Percentiles rank a stretch among this genome's conserved stretches.
Conservation (phyloP, 92 coral and sea anemone species). For the Siderastrea radians region DNA sequence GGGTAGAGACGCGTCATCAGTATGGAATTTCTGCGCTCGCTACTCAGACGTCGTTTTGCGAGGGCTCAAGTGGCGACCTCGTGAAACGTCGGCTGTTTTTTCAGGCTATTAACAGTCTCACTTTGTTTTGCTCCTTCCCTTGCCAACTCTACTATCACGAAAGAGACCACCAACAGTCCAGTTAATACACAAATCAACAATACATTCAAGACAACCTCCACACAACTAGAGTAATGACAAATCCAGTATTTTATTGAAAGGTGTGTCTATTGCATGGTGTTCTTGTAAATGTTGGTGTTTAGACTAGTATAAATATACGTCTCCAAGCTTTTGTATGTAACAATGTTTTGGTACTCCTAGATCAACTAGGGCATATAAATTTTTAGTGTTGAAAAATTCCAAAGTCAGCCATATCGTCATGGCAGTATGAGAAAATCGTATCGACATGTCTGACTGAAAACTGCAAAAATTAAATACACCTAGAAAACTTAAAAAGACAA, state of each 20-base stretch:
- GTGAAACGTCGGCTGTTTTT: no score
- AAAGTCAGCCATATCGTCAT: neutral
- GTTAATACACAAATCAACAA: neutral
- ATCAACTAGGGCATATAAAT: neutral
- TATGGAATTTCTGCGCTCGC: no score
- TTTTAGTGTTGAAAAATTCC: neutral
- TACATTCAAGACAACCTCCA: neutral
- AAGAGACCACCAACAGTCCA: neutral
- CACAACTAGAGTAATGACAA: neutral
- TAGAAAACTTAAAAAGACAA: neutral
- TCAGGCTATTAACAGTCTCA: no score
- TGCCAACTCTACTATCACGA: neutral
- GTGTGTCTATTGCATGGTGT: neutral
- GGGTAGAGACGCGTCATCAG: no score
- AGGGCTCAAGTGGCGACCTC: no score
- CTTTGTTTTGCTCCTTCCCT: no score
- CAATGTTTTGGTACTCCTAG: neutral
- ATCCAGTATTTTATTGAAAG: slow-evolving; percentile 10
- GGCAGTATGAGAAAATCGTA: neutral
- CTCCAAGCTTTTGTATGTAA: neutral
- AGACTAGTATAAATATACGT: neutral
- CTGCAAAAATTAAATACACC: neutral
- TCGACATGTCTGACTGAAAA: neutral
- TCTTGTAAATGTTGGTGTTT: neutral
- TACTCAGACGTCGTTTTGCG: no score